These are phyloP conservation scores for Climacteris rufus DNA, from an alignment of 2,113 vertebrate species.

Conservation along the genomic window DNA sequence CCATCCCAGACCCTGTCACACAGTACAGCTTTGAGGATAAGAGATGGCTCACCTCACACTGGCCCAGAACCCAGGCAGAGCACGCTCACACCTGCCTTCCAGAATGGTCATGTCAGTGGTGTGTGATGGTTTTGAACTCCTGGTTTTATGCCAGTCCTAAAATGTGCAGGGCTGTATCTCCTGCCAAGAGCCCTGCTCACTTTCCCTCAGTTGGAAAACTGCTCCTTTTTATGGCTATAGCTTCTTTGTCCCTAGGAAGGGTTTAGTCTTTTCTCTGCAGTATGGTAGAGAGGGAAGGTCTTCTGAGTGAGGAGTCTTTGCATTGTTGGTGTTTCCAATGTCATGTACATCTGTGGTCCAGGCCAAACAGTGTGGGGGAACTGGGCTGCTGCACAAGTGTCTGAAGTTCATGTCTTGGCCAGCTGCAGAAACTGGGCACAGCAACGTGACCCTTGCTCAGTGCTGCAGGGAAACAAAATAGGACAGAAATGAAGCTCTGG, in stretches of 20 bases:
- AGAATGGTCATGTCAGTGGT: neutral
- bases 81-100: neutral
- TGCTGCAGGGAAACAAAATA: slow-evolving; percentile 18
- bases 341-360: neutral
- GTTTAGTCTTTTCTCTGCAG: neutral
- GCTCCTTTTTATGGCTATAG: neutral
- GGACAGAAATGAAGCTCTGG: neutral
- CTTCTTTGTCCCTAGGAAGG: neutral
- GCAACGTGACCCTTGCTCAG: neutral
- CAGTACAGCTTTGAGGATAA: neutral
- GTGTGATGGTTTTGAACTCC: neutral
- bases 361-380: neutral
- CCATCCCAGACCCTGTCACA: neutral
- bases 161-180: neutral
- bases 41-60: neutral
- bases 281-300: neutral
- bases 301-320: neutral
- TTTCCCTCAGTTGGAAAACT: neutral
- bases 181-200: neutral
- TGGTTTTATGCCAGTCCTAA: neutral
- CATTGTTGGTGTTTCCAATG: neutral
- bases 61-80: neutral
- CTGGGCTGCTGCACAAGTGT: neutral
- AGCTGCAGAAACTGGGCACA: neutral
- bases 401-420: neutral